phyloP scores from a whole-genome alignment of 2,113 vertebrate species.

The Speoplatyrhinus poulsoni region DNA sequence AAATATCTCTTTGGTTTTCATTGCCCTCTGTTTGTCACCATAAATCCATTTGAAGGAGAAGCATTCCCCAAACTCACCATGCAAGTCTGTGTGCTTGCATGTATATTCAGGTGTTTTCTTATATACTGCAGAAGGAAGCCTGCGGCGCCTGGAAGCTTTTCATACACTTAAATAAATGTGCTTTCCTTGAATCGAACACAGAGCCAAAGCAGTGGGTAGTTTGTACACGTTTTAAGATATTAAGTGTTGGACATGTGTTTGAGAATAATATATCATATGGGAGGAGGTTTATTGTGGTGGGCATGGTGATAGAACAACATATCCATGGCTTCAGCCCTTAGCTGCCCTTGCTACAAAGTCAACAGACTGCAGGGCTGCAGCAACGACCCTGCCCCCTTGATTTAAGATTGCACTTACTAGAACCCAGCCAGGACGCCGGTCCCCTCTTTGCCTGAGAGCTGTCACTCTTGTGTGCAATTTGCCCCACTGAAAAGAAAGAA shows the following conservation, averaged over 20 bases:
- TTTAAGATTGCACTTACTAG: constrained; percentile 76
- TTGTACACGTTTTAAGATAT: constrained; percentile 40
- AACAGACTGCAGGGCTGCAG: constrained; percentile 74
- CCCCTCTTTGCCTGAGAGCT: constrained; percentile 73
- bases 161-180: constrained; percentile 30
- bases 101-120: constrained; percentile 4
- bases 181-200: constrained; percentile 40
- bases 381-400: constrained; percentile 67
- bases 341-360: constrained; percentile 77
- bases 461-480: constrained; percentile 81
- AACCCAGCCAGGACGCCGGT: constrained; percentile 57
- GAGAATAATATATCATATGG: constrained; percentile 49
- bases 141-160: constrained; percentile 19
- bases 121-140: constrained; percentile 12
- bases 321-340: constrained; percentile 55
- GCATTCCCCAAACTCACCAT: constrained; percentile 56
- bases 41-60: constrained; percentile 65
- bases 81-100: constrained; percentile 43
- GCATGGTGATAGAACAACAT: constrained; percentile 50
- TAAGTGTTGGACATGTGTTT: constrained; percentile 42
- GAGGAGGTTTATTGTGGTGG: constrained; percentile 59
- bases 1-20: constrained; percentile 68
- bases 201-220: constrained; percentile 31
- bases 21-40: constrained; percentile 67
- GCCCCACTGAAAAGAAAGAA: constrained; percentile 59